phyloP scores from a whole-genome alignment of 2,888 invertebrate species.

The Malthinus flaveolus region DNA sequence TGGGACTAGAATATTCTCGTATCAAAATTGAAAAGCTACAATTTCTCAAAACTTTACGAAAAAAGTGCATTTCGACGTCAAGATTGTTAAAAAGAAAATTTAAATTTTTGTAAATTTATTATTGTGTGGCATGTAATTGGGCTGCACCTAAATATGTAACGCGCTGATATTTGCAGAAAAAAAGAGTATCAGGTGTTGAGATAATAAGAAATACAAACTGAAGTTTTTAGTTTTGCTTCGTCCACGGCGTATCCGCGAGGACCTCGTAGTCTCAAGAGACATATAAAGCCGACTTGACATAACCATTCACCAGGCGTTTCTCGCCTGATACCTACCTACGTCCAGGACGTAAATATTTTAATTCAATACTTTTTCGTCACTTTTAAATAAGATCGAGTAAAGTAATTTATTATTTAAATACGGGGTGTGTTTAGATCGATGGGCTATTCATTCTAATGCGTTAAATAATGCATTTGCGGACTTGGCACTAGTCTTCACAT shows the following conservation, averaged over 20 bases:
- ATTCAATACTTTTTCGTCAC: not conserved
- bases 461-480: too few relatives aligned
- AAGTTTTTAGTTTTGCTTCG: slow-evolving; percentile 43
- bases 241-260: slow-evolving; percentile 39
- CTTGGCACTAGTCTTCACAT: too few relatives aligned
- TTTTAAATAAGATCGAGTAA: too few relatives aligned
- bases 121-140: too few relatives aligned
- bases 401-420: too few relatives aligned
- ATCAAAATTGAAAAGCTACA: slow-evolving; percentile 38
- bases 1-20: slow-evolving; percentile 47
- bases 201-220: slow-evolving; percentile 41
- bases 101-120: too few relatives aligned
- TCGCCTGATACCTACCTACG: slow-evolving; percentile 40
- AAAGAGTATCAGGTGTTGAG: slow-evolving; percentile 48
- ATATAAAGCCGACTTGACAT: slow-evolving; percentile 51
- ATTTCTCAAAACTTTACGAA: slow-evolving; percentile 23
- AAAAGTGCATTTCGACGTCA: slow-evolving; percentile 19
- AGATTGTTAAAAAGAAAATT: too few relatives aligned
- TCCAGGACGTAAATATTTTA: slow-evolving; percentile 43
- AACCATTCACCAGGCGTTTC: slow-evolving; percentile 49
- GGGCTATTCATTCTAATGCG: too few relatives aligned
- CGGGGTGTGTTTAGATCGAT: too few relatives aligned
- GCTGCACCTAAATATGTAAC: slow-evolving; percentile 21
- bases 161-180: slow-evolving; percentile 48
- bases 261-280: slow-evolving; percentile 45